Evolutionary conservation across 2,113 vertebrate genomes (phyloP).

Genomic region (Rhegmatorhina hoffmannsi): DNA sequence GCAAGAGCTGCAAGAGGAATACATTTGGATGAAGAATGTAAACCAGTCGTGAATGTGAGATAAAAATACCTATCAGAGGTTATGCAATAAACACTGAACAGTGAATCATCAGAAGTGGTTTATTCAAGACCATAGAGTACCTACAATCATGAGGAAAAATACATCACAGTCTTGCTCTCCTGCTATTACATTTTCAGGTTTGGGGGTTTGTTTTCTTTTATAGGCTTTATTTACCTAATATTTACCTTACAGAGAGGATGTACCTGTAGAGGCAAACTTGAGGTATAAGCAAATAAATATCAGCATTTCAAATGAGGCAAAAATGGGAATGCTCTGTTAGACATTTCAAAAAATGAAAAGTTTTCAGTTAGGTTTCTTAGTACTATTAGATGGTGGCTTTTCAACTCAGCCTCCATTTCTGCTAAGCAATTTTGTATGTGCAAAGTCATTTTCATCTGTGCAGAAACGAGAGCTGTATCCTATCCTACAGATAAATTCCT

Average conservation of each 20-base stretch:
- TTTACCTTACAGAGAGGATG: not conserved
- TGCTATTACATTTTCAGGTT: not conserved
- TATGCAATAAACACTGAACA: not conserved
- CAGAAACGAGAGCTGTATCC: not conserved
- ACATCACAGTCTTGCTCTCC: not conserved
- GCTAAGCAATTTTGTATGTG: not conserved
- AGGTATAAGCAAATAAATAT: not conserved
- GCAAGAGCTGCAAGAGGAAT: not conserved
- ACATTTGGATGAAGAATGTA: not conserved
- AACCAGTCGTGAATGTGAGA: not conserved
- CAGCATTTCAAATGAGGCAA: not conserved
- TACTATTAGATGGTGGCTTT: not conserved
- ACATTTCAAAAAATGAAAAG: not conserved
- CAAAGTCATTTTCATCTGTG: not conserved
- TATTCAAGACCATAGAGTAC: not conserved
- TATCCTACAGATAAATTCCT: not conserved
- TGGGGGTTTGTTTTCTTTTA: not conserved
- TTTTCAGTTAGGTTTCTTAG: not conserved
- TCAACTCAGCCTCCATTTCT: not conserved
- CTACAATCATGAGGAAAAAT: not conserved
- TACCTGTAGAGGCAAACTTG: not conserved
- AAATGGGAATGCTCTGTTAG: not conserved
- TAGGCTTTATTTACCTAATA: not conserved
- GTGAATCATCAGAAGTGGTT: not conserved
- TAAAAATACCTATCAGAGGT: conserved; percentile 14